Evolutionary conservation across 1,140 invertebrate species (phyloP), one percentile per base, ranked within the genome.

Genomic region (Scylla paramamosain): DNA sequence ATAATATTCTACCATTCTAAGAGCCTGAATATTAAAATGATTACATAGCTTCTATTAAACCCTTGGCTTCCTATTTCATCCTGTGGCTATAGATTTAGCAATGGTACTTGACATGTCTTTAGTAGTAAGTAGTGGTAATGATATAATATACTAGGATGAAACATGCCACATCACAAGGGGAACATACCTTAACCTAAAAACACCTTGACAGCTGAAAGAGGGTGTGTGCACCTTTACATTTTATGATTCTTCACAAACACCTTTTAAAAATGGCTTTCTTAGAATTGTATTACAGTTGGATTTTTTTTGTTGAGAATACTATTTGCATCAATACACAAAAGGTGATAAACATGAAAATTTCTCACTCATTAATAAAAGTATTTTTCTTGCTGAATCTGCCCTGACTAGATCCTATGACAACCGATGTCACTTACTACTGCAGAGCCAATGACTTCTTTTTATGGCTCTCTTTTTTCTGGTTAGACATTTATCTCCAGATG

Each of bases 351-450:
- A 89, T 93, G 88, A 77, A 94, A 94, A 94, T 90, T 94, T 94
- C 93, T 94, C 93, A 94, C 87, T 94, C 93, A 94, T 89, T 59
- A 93, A 59, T 88, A 89, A 89, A 94, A 88, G 89, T 77, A 87
- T 89, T 82, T 93, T 83, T 89, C 93, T 77, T 32, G 48, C 29
- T 39, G 52, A 89, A 94, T 94, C 86, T 87, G 93, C 89, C 90
- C 94, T 95, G 94, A 95, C 94, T 95, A 95, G 94, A 95, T 95
- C 94, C 94, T 92, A 59, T 95, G 94, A 95, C 94, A 95, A 95
- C 94, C 94, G 52, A 95, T 92, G 91, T 95, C 94, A 92, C 83
- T 92, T 87, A 83, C 90, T 92, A 86, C 91, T 82, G 93, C 89
- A 86, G 45, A 48, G 48, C 46, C 88, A 94, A 29, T 82, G 59